Base-by-base conservation (phyloP, 2,797 vertebrate genomes). In the Scolopax rusticola region DNA sequence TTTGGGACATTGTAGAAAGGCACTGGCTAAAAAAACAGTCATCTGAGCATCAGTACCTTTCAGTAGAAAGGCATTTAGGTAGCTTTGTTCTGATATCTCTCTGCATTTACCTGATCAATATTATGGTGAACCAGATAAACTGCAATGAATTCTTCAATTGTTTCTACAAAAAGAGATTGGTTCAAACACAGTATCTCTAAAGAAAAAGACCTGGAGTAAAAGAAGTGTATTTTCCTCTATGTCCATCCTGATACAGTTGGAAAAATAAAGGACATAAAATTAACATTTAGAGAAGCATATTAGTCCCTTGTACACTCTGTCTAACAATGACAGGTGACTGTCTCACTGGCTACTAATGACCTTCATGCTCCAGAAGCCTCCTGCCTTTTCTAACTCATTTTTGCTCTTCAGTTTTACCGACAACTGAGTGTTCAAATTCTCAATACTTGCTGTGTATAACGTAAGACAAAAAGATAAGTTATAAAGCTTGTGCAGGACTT, bases 401-500 rank as follows among this genome's bases (percentile, higher is more conserved):
- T 68, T 11, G 56, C 14, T 84, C 48, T 70, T 57, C 59, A 50
- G 13, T 90, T 93, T 90, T 71, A 87, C 68, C 33, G 61, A 93
- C 67, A 93, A 51, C 27, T 59, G 59, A 84, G 36, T 51, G 60
- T 95, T 75, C 86, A 90, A 33, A 51, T 90, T 68, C 70, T 69
- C 82, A 87, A 57, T 75, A 87, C 87, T 75, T 92, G 78, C 81
- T 95, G 75, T 95, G 84, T 79, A 21, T 91, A 94, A 79, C 0
- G 5, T 95, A 95, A 90, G 71, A 85, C 88, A 60, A 92, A 91
- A 77, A 84, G 71, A 65, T 87, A 87, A 43, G 27, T 94, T 61
- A 65, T 6, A 84, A 92, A 95, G 88, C 71, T 95, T 97, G 88
- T 90, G 90, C 90, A 94, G 93, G 96, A 84, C 56, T 94, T 47